A percentile compares a stretch with the other conserved stretches of the same genome.
Evolutionary conservation across 1,140 invertebrate species (phyloP).

Genomic region (Drosophila busckii): DNA sequence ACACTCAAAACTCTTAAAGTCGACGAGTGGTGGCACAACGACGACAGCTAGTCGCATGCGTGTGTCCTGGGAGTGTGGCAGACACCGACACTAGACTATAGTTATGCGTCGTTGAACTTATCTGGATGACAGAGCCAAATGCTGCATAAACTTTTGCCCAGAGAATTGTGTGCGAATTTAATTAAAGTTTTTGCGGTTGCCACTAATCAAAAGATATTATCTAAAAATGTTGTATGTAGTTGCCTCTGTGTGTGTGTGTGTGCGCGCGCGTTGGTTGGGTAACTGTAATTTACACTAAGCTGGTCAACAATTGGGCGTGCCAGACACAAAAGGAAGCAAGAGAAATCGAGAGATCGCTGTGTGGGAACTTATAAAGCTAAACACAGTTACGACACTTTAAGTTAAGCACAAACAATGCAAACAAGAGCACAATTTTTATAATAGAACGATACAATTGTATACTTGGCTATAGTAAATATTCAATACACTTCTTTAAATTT

Average conservation of each 20-base stretch:
- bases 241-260: constrained; percentile 19
- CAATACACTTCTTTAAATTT: no score
- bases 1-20: constrained; percentile 51
- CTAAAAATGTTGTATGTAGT: constrained; percentile 40
- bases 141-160: constrained; percentile 61
- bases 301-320: constrained; percentile 2
- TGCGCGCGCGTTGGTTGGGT: constrained; percentile 9
- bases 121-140: constrained; percentile 69
- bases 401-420: constrained; percentile 51
- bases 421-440: not conserved
- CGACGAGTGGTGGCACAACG: constrained; percentile 28
- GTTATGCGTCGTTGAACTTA: constrained; percentile 54
- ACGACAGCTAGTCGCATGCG: constrained; percentile 34
- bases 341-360: not conserved
- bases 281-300: no score
- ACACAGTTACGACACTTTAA: constrained; percentile 72
- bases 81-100: constrained; percentile 6
- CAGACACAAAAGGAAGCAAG: not conserved
- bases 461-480: no score
- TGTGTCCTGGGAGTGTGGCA: constrained; percentile 17
- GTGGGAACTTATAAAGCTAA: constrained; percentile 47
- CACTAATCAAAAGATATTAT: constrained; percentile 76
- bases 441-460: no score
- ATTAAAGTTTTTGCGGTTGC: constrained; percentile 74
- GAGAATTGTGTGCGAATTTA: constrained; percentile 67